Evolutionary conservation across 2,888 invertebrate genomes (phyloP).

Genomic region (Horisme vitalbata): DNA sequence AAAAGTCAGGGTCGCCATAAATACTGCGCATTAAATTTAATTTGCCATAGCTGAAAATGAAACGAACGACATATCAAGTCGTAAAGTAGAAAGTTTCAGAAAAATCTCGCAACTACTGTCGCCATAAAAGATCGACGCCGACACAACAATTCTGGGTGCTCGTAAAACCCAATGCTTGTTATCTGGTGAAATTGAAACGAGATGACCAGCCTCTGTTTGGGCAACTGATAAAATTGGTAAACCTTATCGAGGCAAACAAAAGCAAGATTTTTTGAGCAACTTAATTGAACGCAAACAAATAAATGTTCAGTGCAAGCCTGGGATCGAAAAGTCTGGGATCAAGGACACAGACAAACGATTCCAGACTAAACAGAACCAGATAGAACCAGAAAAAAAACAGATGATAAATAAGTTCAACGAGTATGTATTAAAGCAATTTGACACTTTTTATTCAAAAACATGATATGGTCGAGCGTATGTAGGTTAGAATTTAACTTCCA

Average conservation of each 20-base stretch:
- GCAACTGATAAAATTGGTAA: slow-evolving; percentile 10
- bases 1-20: slow-evolving; percentile 22
- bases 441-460: slow-evolving; percentile 1
- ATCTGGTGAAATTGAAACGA: slow-evolving; percentile 49
- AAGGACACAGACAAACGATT: too few species aligned
- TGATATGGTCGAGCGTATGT: slow-evolving; percentile 15
- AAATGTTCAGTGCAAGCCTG: too few species aligned
- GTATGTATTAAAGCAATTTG: neutral
- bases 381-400: too few species aligned
- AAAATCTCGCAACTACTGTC: slow-evolving; percentile 39
- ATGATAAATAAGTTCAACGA: too few species aligned
- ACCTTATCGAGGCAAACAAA: neutral
- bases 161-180: slow-evolving; percentile 65
- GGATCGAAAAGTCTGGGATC: too few species aligned
- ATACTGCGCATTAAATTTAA: slow-evolving; percentile 27
- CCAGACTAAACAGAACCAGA: too few species aligned
- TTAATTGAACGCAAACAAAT: too few species aligned
- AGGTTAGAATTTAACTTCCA: slow-evolving; percentile 26
- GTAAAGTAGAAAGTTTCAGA: slow-evolving; percentile 38
- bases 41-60: slow-evolving; percentile 24
- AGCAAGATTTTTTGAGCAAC: too few species aligned
- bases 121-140: slow-evolving; percentile 41
- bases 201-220: slow-evolving; percentile 32
- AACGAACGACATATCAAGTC: slow-evolving; percentile 24
- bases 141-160: slow-evolving; percentile 50